phyloP scores from a whole-genome alignment of 2,888 invertebrate genomes.

The Drosophila glabriapex region DNA sequence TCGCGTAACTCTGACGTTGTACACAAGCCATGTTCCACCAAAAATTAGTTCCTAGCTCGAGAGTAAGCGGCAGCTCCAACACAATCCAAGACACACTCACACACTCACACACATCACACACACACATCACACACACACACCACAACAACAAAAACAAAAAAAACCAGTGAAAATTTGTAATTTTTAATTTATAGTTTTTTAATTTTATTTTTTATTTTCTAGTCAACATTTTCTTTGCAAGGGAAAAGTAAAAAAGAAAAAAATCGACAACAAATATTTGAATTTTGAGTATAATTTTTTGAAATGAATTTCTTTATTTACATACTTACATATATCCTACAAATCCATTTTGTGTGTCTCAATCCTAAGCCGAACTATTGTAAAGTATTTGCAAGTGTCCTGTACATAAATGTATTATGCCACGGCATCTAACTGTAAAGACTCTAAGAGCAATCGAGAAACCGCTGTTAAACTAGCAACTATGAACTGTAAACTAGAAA shows the following conservation, averaged over 20 bases:
- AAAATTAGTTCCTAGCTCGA: slow-evolving; percentile 85
- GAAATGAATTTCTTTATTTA: slow-evolving; percentile 1
- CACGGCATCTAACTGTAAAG: slow-evolving; percentile 65
- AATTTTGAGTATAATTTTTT: slow-evolving; percentile 13
- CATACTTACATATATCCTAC: slow-evolving; percentile 31
- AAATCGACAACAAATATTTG: slow-evolving; percentile 27
- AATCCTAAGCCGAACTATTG: slow-evolving; percentile 66
- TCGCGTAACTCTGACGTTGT: slow-evolving; percentile 23
- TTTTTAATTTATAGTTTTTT: slow-evolving; percentile 26
- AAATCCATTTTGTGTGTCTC: slow-evolving; percentile 45
- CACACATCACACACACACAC: slow-evolving; percentile 13
- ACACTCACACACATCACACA: slow-evolving; percentile 14
- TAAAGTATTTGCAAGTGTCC: slow-evolving; percentile 70
- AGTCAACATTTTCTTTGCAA: slow-evolving; percentile 78
- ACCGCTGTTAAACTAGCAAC: slow-evolving; percentile 33
- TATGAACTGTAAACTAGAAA: slow-evolving; percentile 30
- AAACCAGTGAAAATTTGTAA: slow-evolving; percentile 48
- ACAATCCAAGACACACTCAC: slow-evolving; percentile 20
- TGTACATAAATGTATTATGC: slow-evolving; percentile 70
- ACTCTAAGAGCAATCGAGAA: slow-evolving; percentile 54
- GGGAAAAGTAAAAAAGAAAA: slow-evolving; percentile 58
- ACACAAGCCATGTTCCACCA: slow-evolving; percentile 83
- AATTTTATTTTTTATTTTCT: slow-evolving; percentile 69
- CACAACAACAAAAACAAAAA: slow-evolving; percentile 19
- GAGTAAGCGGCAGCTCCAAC: slow-evolving; percentile 64